Conservation (phyloP, 2,113 vertebrate genomes). For the Onychostoma macrolepis region DNA sequence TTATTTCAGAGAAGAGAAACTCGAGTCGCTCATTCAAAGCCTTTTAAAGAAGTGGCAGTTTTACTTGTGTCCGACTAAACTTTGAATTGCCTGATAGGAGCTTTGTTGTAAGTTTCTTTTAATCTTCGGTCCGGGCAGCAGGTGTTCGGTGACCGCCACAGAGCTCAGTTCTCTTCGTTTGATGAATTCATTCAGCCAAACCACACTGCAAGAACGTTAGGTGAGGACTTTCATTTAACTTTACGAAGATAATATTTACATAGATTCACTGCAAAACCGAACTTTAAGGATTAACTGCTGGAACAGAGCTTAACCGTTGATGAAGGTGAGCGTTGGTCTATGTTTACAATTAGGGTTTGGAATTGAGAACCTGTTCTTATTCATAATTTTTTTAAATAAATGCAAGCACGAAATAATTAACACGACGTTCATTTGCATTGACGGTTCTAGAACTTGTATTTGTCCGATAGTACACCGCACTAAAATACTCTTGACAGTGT, state of each 20-base stretch:
- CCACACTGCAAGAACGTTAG: not conserved
- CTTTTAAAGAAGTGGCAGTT: not conserved
- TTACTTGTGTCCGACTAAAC: not conserved
- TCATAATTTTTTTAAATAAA: not conserved
- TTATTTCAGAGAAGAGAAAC: conserved; percentile 4
- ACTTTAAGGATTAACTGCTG: not conserved
- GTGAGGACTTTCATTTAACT: conserved; percentile 5
- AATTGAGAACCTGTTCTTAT: not conserved
- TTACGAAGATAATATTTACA: not conserved
- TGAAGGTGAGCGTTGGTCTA: not conserved
- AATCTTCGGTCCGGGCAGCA: conserved; percentile 11
- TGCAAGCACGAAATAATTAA: too few relatives aligned
- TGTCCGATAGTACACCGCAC: not conserved
- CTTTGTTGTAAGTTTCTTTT: not conserved
- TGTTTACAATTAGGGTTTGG: not conserved
- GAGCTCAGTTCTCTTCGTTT: not conserved
- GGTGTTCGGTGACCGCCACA: conserved; percentile 13
- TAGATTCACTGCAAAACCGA: not conserved
- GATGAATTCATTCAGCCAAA: not conserved
- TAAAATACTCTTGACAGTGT: not conserved
- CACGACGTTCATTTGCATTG: not conserved
- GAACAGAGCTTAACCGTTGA: not conserved
- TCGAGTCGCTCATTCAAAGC: not conserved
- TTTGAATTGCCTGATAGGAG: not conserved
- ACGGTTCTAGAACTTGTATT: not conserved